Base-by-base conservation (phyloP, 2,113 vertebrate species). In the Strigops habroptila region DNA sequence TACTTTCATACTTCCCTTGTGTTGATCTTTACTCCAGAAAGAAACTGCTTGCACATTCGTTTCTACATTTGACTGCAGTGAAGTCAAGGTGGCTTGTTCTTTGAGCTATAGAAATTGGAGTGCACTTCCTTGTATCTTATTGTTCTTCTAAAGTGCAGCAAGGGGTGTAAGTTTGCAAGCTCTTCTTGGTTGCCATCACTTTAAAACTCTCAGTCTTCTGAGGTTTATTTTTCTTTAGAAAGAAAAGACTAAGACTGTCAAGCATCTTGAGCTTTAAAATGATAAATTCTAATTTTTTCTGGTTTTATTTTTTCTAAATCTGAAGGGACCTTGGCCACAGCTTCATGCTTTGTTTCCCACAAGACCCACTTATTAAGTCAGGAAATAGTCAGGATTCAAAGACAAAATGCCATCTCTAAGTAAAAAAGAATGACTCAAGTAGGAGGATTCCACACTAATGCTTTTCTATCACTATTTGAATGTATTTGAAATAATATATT, bases 51-150 rank as follows among this genome's bases (percentile, higher is more conserved):
- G 15, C 30, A 14, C 6, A 2, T 39, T 73, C 1, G 0, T 1
- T 1, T 25, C 49, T 33, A n/a, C 6, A 3, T 83, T 48, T 78
- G 9, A 4, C 44, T 57, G 27, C 39, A 39, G 23, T 6, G 10
- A 52, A 63, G 5, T 53, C 30, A 59, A 55, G 7, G 5, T 8
- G 8, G 1, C 31, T 75, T 18, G n/a, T 70, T 11, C 30, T 33
- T 5, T 49, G 41, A 41, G 43, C 37, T 64, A 22, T 9, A 28
- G 46, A 33, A 63, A 6, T 3, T n/a, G 4, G 22, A 12, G 18
- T 43, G 59, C 2, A 1, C 6, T 33, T 82, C 33, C 21, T 5
- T 14, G 1, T 7, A 12, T n/a, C 35, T 24, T 27, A 0, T 22
- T 33, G 35, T 39, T 35, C 9, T 30, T 16, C 13, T 73, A 48